Percentiles rank a stretch among this genome's conserved stretches.
Conservation (phyloP, 1,140 invertebrate species). For the Globodera rostochiensis region DNA sequence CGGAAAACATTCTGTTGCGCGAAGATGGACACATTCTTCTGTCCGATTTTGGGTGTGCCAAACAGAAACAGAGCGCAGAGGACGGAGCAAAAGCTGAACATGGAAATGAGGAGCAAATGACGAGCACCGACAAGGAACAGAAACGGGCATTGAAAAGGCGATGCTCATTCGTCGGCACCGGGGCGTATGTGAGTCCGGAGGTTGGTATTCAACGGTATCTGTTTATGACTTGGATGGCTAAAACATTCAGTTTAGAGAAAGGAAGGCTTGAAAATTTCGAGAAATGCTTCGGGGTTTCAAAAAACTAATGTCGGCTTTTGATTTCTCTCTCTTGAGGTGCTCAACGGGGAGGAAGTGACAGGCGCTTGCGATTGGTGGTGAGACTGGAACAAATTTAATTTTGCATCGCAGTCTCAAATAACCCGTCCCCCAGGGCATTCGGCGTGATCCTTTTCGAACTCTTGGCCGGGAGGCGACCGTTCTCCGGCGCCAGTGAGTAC, state of each 20-base stretch:
- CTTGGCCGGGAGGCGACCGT: constrained; percentile 86
- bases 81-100: background rate
- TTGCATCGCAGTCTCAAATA: background rate
- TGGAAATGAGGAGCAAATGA: background rate
- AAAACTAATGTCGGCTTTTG: no score
- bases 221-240: no score
- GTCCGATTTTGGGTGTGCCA: constrained; percentile 52
- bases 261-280: no score
- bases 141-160: constrained; percentile 43
- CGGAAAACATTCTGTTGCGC: constrained; percentile 47
- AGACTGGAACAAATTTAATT: constrained; percentile 70
- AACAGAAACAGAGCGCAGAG: constrained; percentile 11
- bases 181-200: constrained; percentile 96
- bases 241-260: no score
- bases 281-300: no score
- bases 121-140: background rate
- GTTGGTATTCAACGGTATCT: constrained; percentile 72
- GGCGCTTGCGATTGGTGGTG: constrained; percentile 84
- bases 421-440: constrained; percentile 18
- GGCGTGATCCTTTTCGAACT: constrained; percentile 86
- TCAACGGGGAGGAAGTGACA: constrained; percentile 64
- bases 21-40: constrained; percentile 48
- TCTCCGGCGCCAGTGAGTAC: constrained; percentile 86
- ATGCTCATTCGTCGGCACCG: constrained; percentile 94
- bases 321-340: constrained; percentile 57